Base-by-base conservation (phyloP, 2,888 invertebrate species). In the Phortica okadai region DNA sequence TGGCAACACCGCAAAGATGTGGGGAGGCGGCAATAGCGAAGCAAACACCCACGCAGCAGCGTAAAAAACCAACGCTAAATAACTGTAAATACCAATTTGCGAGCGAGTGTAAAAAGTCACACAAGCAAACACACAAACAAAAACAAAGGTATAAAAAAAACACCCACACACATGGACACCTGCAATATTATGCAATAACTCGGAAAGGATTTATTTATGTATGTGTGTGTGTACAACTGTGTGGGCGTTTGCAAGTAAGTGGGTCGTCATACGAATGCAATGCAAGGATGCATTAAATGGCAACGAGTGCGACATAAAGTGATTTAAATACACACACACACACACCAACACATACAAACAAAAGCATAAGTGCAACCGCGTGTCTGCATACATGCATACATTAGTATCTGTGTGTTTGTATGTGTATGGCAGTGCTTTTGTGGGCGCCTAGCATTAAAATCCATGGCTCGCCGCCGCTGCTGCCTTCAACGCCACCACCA, bases 71-170 rank as follows among this genome's bases (percentile, higher is more conserved):
- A 33, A 33, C 10, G 70, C 64, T 85, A 82, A 86, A 85, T 88
- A 86, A 89, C 83, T 81, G 87, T 84, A 88, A 89, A 88, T 89
- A 86, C 85, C 83, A 84, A 86, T 88, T 89, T 86, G 86, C 83
- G 83, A 84, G 82, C 82, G 88, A 82, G 83, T 83, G 88, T 78
- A 62, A 72, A 33, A 59, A 72, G 67, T 74, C 56, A 67, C 72
- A 62, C 54, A 59, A n/a, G 25, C 54, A 41, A 50, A 73, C 78
- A 81, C 82, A 82, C 74, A 80, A 75, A 79, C 77, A 73, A 75
- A 80, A 73, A 25, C 59, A 56, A 33, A 16, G n/a, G 44, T 8
- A 73, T 10, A n/a, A 6, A 73, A 56, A 58, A 73, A 56, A 58
- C 56, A 73, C n/a, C 56, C 7, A 25, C 14, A 33, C 6, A 41